phyloP scores from a whole-genome alignment of 1,140 invertebrate genomes.

The Drosophila lini region DNA sequence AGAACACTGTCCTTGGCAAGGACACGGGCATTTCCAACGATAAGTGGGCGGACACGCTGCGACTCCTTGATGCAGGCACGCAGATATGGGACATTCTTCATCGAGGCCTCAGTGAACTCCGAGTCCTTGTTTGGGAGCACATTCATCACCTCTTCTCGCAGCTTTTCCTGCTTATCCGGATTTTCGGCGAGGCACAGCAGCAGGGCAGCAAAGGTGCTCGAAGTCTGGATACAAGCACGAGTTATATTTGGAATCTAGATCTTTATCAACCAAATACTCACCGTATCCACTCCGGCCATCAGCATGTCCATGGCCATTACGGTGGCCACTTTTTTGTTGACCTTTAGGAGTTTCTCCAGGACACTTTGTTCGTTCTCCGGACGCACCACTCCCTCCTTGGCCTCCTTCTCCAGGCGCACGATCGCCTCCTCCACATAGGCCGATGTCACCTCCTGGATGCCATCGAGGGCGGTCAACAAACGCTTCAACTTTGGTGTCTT shows the following conservation, averaged over 20 bases:
- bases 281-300: slow-evolving; percentile 83
- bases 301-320: slow-evolving; percentile 84
- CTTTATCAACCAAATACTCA: slow-evolving; percentile 2
- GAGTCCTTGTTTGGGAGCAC: slow-evolving; percentile 85
- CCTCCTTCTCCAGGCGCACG: slow-evolving; percentile 58
- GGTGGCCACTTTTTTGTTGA: slow-evolving; percentile 84
- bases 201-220: slow-evolving; percentile 42
- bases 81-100: slow-evolving; percentile 87
- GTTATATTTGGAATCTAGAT: background rate
- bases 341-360: slow-evolving; percentile 83
- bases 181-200: slow-evolving; percentile 87
- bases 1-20: slow-evolving; percentile 86
- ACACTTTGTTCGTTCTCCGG: slow-evolving; percentile 75
- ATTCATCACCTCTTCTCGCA: slow-evolving; percentile 89
- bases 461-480: slow-evolving; percentile 85
- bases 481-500: slow-evolving; percentile 86
- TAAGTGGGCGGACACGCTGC: slow-evolving; percentile 85
- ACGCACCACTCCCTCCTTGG: slow-evolving; percentile 38
- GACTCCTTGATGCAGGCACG: slow-evolving; percentile 89
- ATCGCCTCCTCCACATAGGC: slow-evolving; percentile 70
- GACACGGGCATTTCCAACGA: slow-evolving; percentile 85
- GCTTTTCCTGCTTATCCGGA: slow-evolving; percentile 89
- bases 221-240: slow-evolving; percentile 35
- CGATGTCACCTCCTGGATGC: slow-evolving; percentile 45
- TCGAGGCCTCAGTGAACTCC: slow-evolving; percentile 85